These are phyloP conservation scores for Ptychoptera albimana DNA, from an alignment of 2,888 invertebrate genomes.

Conservation along the genomic window DNA sequence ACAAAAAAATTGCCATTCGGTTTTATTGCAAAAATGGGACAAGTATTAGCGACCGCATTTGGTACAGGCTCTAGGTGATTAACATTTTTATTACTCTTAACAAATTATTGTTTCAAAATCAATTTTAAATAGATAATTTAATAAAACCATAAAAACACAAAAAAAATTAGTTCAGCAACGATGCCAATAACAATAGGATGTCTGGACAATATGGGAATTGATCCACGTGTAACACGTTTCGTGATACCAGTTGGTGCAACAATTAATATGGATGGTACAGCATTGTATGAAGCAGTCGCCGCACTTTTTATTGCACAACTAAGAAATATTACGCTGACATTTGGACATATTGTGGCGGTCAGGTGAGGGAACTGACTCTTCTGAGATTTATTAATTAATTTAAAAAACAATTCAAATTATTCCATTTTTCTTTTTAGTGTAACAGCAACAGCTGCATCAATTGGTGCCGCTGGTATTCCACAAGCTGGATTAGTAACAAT, in stretches of 20 bases:
- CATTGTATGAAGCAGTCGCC: conserved; percentile 94
- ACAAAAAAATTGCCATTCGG: conserved; percentile 70
- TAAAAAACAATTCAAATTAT: not conserved
- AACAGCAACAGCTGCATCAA: conserved; percentile 91
- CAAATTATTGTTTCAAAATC: not conserved
- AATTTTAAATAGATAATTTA: not conserved
- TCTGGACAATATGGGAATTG: conserved; percentile 81
- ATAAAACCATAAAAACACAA: not conserved
- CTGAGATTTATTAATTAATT: too few relatives aligned
- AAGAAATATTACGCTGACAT: conserved; percentile 61
- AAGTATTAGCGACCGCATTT: conserved; percentile 88
- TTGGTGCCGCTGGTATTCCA: conserved; percentile 94
- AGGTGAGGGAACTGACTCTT: too few relatives aligned
- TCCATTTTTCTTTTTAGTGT: conserved; percentile 40
- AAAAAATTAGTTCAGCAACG: conserved; percentile 62
- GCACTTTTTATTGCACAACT: conserved; percentile 96
- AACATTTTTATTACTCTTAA: not conserved
- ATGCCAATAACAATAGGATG: conserved; percentile 91
- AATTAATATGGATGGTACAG: conserved; percentile 93
- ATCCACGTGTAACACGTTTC: conserved; percentile 82
- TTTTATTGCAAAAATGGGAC: conserved; percentile 68
- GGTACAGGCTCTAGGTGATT: conserved; percentile 79
- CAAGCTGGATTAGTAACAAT: conserved; percentile 91
- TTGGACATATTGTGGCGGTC: conserved; percentile 81
- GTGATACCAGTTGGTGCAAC: conserved; percentile 95